Conservation (phyloP, 1,140 invertebrate genomes). For the Adelges cooleyi region DNA sequence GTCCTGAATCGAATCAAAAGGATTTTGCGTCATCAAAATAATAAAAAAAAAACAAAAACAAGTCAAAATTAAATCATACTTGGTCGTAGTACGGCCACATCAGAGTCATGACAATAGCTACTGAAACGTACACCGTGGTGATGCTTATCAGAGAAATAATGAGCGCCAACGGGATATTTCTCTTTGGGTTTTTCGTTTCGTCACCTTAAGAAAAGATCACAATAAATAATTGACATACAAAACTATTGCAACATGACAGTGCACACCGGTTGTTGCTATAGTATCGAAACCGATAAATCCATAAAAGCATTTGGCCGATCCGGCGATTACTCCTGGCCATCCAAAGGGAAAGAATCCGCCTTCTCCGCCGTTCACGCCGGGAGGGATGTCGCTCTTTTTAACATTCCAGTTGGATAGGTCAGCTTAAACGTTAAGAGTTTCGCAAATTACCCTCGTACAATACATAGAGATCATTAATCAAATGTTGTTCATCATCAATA, state of each 20-base stretch:
- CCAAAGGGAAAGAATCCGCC: constrained; percentile 78
- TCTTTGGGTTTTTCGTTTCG: constrained; percentile 69
- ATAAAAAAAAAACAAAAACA: neutral
- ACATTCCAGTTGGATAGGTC: constrained; percentile 56
- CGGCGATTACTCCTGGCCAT: constrained; percentile 60
- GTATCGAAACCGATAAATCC: constrained; percentile 85
- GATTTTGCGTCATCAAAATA: neutral
- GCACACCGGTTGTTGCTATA: constrained; percentile 57
- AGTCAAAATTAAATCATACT: constrained; percentile 35
- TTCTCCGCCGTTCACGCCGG: constrained; percentile 43
- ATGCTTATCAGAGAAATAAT: constrained; percentile 67
- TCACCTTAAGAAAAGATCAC: constrained; percentile 31
- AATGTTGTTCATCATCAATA: neutral
- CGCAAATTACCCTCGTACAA: neutral
- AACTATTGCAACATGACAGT: neutral
- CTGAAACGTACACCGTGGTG: constrained; percentile 76
- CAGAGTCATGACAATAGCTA: constrained; percentile 74
- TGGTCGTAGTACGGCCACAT: constrained; percentile 78
- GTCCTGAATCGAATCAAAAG: neutral
- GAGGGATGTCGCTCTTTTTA: constrained; percentile 44
- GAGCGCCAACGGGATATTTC: constrained; percentile 81
- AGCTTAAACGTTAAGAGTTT: constrained; percentile 36
- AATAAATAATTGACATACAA: neutral
- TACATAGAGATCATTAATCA: neutral
- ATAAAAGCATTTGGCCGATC: constrained; percentile 75